A percentile compares a stretch with the other conserved stretches of the same genome.
Evolutionary conservation across 2,113 vertebrate species (phyloP).

Genomic region (Gobio gobio): DNA sequence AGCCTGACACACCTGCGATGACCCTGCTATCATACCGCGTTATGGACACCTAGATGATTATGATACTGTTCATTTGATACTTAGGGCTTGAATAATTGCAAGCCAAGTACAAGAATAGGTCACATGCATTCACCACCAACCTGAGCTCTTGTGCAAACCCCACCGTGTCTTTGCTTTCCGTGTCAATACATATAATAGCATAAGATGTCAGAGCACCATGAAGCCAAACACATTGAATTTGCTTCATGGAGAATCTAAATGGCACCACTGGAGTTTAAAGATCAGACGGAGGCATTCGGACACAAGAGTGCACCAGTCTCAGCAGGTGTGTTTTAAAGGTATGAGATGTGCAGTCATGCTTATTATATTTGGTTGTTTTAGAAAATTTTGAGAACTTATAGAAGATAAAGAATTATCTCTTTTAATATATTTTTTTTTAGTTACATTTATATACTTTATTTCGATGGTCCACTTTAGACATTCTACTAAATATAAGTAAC

Average conservation of each 20-base stretch:
- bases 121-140: not conserved
- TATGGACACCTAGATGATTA: not conserved
- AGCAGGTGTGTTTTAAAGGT: too few relatives aligned
- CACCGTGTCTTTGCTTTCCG: not conserved
- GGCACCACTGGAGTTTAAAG: too few relatives aligned
- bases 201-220: not conserved
- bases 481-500: too few relatives aligned
- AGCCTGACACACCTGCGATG: not conserved
- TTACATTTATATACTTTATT: too few relatives aligned
- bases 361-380: too few relatives aligned
- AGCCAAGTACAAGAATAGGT: not conserved
- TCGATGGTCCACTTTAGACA: too few relatives aligned
- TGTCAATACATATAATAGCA: not conserved
- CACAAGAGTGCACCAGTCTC: too few relatives aligned
- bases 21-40: not conserved
- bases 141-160: not conserved
- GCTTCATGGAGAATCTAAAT: not conserved
- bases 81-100: not conserved
- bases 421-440: too few relatives aligned
- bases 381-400: too few relatives aligned
- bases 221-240: not conserved
- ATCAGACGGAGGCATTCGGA: too few relatives aligned
- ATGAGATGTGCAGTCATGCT: too few relatives aligned
- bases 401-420: too few relatives aligned
- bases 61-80: not conserved